A percentile compares a stretch with the other conserved stretches of the same genome.
Conservation (phyloP, 2,113 vertebrate species). For the Erythrolamprus reginae region DNA sequence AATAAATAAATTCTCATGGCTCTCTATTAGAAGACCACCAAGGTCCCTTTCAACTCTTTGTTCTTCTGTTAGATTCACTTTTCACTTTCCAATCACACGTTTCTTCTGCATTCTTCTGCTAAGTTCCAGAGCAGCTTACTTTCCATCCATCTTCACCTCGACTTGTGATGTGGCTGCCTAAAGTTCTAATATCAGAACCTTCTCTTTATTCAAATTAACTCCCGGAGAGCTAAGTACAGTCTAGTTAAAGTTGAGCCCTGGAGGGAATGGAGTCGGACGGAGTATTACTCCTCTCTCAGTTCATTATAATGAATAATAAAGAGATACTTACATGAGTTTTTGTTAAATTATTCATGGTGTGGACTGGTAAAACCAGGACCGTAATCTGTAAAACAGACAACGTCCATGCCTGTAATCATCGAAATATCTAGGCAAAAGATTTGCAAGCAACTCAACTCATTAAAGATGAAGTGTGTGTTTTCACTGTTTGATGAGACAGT, state of each 20-base stretch:
- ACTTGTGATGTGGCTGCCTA: neutral
- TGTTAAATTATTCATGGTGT: conserved; percentile 74
- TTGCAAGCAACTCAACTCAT: conserved; percentile 50
- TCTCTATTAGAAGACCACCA: too few relatives aligned
- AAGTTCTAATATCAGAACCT: neutral
- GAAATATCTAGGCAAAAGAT: conserved; percentile 58
- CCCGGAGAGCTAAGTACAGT: conserved; percentile 52
- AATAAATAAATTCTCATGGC: too few relatives aligned
- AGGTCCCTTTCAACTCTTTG: too few relatives aligned
- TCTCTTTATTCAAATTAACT: conserved; percentile 56
- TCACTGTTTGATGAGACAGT: conserved; percentile 31
- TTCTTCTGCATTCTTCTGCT: too few relatives aligned
- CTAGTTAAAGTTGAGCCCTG: conserved; percentile 56
- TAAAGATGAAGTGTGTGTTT: conserved; percentile 47
- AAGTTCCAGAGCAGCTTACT: neutral
- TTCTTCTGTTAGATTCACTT: neutral
- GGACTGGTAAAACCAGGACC: conserved; percentile 63
- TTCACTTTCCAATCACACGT: neutral
- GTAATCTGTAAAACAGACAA: conserved; percentile 64
- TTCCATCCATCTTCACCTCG: neutral
- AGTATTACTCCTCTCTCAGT: conserved; percentile 75
- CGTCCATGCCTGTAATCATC: conserved; percentile 45
- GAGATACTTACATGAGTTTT: conserved; percentile 71
- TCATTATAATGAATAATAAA: conserved; percentile 79
- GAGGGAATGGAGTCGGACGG: conserved; percentile 66